Base-by-base conservation (phyloP, 2,113 vertebrate species). In the Canis aureus region DNA sequence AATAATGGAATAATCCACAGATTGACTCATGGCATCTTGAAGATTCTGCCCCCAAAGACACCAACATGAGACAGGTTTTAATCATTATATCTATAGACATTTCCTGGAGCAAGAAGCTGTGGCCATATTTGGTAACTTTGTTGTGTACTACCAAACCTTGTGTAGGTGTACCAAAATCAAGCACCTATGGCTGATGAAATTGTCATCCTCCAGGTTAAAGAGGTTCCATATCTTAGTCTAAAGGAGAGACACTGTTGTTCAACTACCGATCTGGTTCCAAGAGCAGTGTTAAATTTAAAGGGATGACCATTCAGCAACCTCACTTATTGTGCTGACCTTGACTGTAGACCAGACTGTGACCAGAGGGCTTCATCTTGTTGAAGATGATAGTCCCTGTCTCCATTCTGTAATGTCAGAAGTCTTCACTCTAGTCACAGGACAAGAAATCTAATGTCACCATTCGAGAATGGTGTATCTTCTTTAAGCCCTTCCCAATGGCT, bases 61-160 rank as follows among this genome's bases (percentile, higher is more conserved):
- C 79, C 95, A 80, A 62, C n/a, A 74, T 66, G 76, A 66, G 92
- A 66, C 20, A 74, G 4, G 51, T 91, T 92, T 90, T 93, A 87
- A 64, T 78, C 69, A 81, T 87, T 83, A 91, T 93, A 80, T 20
- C 64, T 51, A 76, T 20, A 27, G 49, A 62, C 78, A 74, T 87
- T 93, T 97, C n/a, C 69, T 87, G 23, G 27, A 94, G 27, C 32
- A 95, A 60, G 73, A 60, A 94, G 9, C 43, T 38, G 11, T 74
- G 35, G 20, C 38, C 85, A 27, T n/a, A 29, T 96, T 92, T 17
- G 92, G 13, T 74, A 80, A 76, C 8, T 80, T 25, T 69, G 11
- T n/a, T 79, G 69, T 5, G 1, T 32, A 22, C 29, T 15, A 73
- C 53, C 81, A 87, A 79, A 32, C 55, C 22, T 25, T 69, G 10